Percentiles rank a stretch among this genome's conserved stretches.
These are phyloP conservation scores for Myiotriccus ornatus DNA, from an alignment of 2,797 vertebrate species.

Conservation along the genomic window DNA sequence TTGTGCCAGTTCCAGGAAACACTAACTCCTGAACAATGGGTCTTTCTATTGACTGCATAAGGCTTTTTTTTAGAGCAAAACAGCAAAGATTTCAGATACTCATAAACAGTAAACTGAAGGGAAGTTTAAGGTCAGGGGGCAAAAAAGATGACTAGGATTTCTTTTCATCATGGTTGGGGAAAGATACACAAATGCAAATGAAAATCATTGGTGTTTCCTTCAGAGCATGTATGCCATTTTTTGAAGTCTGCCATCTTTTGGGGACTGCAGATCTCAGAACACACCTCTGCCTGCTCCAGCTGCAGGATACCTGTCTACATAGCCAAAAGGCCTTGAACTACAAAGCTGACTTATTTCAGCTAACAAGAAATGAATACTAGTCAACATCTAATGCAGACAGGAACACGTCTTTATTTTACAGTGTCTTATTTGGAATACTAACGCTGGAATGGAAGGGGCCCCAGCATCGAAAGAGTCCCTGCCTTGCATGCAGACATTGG, in stretches of 20 bases:
- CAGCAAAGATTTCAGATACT: not conserved
- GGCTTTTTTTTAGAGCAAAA: not conserved
- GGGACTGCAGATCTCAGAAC: not conserved
- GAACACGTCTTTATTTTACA: not conserved
- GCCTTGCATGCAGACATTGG: not conserved
- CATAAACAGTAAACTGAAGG: not conserved
- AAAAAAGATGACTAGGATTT: not conserved
- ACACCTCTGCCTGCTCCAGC: not conserved
- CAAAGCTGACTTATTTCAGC: not conserved
- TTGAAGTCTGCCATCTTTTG: not conserved
- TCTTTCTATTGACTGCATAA: not conserved
- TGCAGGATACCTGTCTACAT: rapidly evolving
- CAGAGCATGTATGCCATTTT: not conserved
- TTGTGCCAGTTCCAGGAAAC: not conserved
- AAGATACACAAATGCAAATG: not conserved
- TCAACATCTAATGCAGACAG: not conserved
- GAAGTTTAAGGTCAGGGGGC: not conserved
- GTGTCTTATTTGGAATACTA: not conserved
- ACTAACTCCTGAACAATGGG: not conserved
- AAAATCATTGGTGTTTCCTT: not conserved
- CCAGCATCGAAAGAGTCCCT: not conserved
- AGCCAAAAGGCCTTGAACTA: not conserved
- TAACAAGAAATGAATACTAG: not conserved
- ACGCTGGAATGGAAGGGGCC: not conserved
- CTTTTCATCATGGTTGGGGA: not conserved